Evolutionary conservation across 2,888 invertebrate species (phyloP).

Genomic region (Norana najaformis): DNA sequence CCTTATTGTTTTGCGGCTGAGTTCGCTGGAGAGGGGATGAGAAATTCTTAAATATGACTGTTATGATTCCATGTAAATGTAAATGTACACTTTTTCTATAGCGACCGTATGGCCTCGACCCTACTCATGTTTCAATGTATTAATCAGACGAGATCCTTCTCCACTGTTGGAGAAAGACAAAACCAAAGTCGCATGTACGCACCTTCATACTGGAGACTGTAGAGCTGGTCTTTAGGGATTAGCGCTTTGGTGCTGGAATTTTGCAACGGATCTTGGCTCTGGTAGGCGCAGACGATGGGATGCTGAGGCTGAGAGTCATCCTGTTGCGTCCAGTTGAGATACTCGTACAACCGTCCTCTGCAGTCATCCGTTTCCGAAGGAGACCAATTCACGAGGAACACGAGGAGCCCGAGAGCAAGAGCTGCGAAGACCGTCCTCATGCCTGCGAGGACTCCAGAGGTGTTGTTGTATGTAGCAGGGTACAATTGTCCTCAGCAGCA

Average conservation of each 20-base stretch:
- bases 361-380: neutral
- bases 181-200: neutral
- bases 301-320: too few species aligned
- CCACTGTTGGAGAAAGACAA: too few species aligned
- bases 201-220: neutral
- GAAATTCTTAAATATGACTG: neutral
- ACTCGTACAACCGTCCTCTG: neutral
- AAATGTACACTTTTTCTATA: too few species aligned
- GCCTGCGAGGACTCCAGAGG: neutral
- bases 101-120: too few species aligned
- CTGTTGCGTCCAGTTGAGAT: neutral
- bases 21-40: neutral
- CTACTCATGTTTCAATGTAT: too few species aligned
- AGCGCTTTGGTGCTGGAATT: neutral
- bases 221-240: neutral
- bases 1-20: neutral
- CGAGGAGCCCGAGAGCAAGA: neutral
- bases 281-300: neutral
- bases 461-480: neutral
- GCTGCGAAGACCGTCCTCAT: neutral
- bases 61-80: too few species aligned
- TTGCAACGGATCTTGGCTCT: neutral
- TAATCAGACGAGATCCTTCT: too few species aligned
- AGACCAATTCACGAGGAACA: neutral
- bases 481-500: neutral